Evolutionary conservation across 2,797 vertebrate genomes (phyloP), one percentile per base, ranked within the genome.

Genomic region (Sebastes glaucus): DNA sequence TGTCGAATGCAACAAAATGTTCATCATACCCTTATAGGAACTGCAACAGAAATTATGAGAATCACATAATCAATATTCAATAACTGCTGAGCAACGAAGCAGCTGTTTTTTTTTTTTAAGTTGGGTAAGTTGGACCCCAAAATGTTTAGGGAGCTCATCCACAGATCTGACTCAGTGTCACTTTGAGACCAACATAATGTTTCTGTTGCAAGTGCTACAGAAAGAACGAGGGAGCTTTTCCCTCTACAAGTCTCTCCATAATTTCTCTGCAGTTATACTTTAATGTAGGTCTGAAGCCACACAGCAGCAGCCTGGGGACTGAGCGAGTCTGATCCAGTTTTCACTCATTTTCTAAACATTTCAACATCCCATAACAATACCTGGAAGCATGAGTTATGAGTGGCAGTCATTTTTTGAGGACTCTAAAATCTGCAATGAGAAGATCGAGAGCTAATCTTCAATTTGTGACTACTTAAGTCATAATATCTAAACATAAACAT

Each of bases 1-100:
- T 87, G 88, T 95, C 84, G 91, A 95, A 94, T 90, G 87, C 90
- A 89, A 93, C 86, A 84, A 91, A 91, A 93, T 88, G 83, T 88
- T 91, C 88, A 92, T 92, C 86, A 94, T 90, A 93, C 92, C 91
- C 89, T 92, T 83, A 52, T n/a, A 80, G 82, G 77, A 92, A 90
- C 90, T 92, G 91, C 86, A 94, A 95, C 69, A 92, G 81, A 91
- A 67, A 90, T 78, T 93, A 80, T 49, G 70, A 85, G 75, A 82
- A 85, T 89, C 82, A 81, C 85, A 92, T 77, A 87, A 92, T 82
- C 68, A 90, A 85, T 90, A 86, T 87, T 86, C 63, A 83, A 87
- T 65, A 88, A 87, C 85, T 82, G 83, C 87, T 63, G 86, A 93
- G 72, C 75, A 68, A 89, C 87, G 81, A 90, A 86, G 84, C 80